A percentile compares a stretch with the other conserved stretches of the same genome.
Evolutionary conservation across 1,140 invertebrate species (phyloP).

Genomic region (Mercenaria mercenaria): DNA sequence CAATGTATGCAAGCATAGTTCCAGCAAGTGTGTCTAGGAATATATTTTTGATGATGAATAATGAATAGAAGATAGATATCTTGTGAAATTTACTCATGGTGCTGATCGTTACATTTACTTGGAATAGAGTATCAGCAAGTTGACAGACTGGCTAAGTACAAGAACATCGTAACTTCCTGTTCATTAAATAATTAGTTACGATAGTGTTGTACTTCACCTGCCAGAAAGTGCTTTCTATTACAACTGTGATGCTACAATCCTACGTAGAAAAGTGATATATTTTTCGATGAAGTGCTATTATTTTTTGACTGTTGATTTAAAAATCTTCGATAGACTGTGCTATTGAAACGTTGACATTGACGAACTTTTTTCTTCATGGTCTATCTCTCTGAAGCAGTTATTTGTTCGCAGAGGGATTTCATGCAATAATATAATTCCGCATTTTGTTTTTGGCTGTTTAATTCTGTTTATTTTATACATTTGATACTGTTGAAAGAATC

Average conservation of each 20-base stretch:
- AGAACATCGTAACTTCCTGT: neutral
- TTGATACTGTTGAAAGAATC: neutral
- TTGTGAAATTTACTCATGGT: too few species aligned
- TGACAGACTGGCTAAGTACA: neutral
- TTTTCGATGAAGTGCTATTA: conserved; percentile 33
- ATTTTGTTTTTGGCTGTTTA: neutral
- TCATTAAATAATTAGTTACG: neutral
- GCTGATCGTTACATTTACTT: neutral
- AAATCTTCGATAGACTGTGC: neutral
- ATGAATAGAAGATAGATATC: too few species aligned
- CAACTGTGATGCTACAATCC: conserved; percentile 24
- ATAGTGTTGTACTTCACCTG: neutral
- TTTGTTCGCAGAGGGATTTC: neutral
- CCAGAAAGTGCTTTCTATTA: conserved; percentile 31
- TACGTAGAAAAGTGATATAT: conserved; percentile 11
- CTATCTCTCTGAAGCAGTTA: neutral
- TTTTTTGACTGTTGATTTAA: neutral
- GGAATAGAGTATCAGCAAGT: neutral
- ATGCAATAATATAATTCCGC: conserved; percentile 1
- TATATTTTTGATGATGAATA: too few species aligned
- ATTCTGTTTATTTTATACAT: neutral
- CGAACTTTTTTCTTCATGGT: neutral
- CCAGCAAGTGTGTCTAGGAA: too few species aligned
- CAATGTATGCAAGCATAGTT: too few species aligned
- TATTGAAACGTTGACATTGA: neutral